Percentiles rank a stretch among this genome's conserved stretches.
Conservation (phyloP, 35 echinoderm and acorn worm genomes). For the Anneissia japonica region DNA sequence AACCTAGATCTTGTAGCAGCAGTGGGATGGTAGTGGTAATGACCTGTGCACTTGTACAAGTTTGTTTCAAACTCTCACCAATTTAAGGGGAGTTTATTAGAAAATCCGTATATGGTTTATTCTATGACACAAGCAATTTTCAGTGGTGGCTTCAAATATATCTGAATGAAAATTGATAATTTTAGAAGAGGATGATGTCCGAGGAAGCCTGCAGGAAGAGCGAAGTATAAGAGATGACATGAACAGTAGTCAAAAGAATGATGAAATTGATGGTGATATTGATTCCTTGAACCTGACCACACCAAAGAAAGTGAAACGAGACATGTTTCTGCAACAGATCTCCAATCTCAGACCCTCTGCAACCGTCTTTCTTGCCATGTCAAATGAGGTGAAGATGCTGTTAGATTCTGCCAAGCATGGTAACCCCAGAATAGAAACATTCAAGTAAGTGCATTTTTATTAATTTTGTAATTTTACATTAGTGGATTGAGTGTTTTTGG, state of each 20-base stretch:
- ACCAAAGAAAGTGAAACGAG: neutral
- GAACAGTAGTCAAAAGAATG: neutral
- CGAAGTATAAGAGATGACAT: neutral
- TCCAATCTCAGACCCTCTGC: neutral
- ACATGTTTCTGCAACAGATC: neutral
- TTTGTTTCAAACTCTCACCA: no score
- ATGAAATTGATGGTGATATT: neutral
- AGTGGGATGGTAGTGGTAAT: no score
- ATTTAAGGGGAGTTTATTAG: no score
- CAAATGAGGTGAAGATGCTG: neutral
- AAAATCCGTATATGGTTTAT: no score
- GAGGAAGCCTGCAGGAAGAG: neutral
- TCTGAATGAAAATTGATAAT: neutral
- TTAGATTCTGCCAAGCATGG: neutral
- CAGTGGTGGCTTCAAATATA: no score
- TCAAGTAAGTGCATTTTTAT: neutral
- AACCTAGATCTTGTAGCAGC: no score
- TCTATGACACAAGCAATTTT: no score
- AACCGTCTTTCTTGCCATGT: neutral
- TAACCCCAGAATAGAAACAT: neutral
- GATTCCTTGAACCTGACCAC: neutral
- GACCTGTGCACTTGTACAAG: no score
- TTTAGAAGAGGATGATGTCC: neutral
- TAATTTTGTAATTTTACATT: no score
- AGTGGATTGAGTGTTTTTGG: no score